Conservation (phyloP, 2,888 invertebrate genomes). For the Ceriagrion tenellum region DNA sequence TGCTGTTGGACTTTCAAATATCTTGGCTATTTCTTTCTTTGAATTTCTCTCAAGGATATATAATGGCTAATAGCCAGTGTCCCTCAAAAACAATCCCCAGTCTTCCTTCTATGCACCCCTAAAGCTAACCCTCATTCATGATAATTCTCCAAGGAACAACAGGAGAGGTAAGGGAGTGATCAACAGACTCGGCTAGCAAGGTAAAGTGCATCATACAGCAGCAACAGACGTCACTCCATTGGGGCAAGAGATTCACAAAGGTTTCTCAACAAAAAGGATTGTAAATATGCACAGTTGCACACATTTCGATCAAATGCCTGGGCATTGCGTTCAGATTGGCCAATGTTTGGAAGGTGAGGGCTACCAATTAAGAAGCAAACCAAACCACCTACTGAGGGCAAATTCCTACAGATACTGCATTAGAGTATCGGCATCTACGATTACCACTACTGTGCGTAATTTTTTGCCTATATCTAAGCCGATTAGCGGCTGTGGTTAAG, state of each 20-base stretch:
- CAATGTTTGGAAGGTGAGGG: conserved; percentile 48
- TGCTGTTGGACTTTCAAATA: not conserved
- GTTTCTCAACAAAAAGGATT: conserved; percentile 9
- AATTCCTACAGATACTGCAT: conserved; percentile 65
- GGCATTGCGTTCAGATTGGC: conserved; percentile 49
- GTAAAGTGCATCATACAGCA: conserved; percentile 9
- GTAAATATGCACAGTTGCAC: conserved; percentile 11
- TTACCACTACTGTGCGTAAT: conserved; percentile 65
- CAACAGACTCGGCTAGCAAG: conserved; percentile 17
- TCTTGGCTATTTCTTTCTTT: not conserved
- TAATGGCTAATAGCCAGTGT: not conserved
- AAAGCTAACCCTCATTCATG: not conserved
- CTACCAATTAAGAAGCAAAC: conserved; percentile 63
- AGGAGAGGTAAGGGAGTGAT: not conserved
- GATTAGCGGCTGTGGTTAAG: conserved; percentile 57
- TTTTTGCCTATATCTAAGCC: conserved; percentile 59
- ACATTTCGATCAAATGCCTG: conserved; percentile 10
- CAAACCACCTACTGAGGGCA: conserved; percentile 64
- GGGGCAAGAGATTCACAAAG: not conserved
- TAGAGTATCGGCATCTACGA: conserved; percentile 57
- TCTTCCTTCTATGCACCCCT: not conserved
- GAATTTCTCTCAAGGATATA: not conserved
- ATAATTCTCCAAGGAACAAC: conserved; percentile 46
- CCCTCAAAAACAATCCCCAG: not conserved
- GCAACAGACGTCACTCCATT: conserved; percentile 21